Percentiles rank a stretch among this genome's conserved stretches.
phyloP scores from a whole-genome alignment of 2,797 vertebrate genomes.

The Nothura maculosa region DNA sequence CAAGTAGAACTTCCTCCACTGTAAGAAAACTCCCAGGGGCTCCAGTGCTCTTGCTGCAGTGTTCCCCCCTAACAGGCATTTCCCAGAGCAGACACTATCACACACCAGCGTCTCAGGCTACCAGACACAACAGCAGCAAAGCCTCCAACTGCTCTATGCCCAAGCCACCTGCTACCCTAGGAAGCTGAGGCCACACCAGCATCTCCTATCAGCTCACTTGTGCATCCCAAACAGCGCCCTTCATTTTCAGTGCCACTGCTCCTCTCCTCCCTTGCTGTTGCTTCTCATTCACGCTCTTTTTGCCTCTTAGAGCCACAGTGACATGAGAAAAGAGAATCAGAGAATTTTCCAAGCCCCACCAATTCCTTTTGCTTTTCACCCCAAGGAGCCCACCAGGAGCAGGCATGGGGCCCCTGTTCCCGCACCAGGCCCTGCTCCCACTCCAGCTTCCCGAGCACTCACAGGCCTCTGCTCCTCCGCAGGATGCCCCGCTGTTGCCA shows the following conservation, averaged over 20 bases:
- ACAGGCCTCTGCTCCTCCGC: neutral
- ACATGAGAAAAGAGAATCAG: neutral
- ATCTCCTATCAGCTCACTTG: neutral
- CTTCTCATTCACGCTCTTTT: neutral
- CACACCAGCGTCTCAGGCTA: neutral
- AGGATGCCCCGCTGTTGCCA: neutral
- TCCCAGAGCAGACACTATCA: neutral
- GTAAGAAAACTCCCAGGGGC: neutral
- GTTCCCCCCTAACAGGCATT: neutral
- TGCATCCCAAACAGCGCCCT: neutral
- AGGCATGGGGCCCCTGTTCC: accelerated
- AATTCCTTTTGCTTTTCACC: neutral
- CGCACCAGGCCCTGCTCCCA: neutral
- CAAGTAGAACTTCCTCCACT: neutral
- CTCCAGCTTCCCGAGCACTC: neutral
- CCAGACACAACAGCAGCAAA: accelerated
- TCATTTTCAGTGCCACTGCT: neutral
- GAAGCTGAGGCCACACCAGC: accelerated
- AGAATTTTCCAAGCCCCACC: neutral
- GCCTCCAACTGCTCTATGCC: neutral
- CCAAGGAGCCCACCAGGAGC: neutral
- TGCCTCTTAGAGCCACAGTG: neutral
- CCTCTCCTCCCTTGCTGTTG: neutral
- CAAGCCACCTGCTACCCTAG: neutral
- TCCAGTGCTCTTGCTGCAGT: neutral